Evolutionary conservation across 1,140 invertebrate genomes (phyloP), one percentile per base, ranked within the genome.

Genomic region (Dicyema japonicum): DNA sequence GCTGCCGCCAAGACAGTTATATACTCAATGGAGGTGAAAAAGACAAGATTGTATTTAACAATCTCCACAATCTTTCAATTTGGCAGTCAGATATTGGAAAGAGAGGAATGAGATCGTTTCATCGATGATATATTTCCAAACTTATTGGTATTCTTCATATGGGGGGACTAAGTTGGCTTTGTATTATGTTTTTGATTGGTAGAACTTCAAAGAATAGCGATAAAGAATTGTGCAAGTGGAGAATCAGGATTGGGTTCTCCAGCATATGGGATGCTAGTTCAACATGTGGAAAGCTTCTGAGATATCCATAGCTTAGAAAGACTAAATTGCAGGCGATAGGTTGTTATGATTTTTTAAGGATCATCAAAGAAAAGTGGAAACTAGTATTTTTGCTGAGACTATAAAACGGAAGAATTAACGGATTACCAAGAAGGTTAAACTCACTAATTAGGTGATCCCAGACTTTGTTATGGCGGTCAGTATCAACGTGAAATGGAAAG

Each of bases 81-180:
- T 34, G 70, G 69, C 1, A 58, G 54, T 24, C 78, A 85, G 44
- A 80, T 97, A 38, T 75, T 72, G 40, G 54, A 45, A 25, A 53
- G 62, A 29, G 80, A 85, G 47, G 88, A 12, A 39, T 67, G 9
- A 58, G 54, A 33, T 67, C 64, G 37, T 94, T 94, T 56, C 94
- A 88, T 47, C 33, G 45, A 26, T 56, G 58, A 3, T 60, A 57
- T 56, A 56, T 92, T 50, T 82, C 85, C 34, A 97, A 97, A 60
- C 64, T 94, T 17, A 51, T 94, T 26, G 88, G 88, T 18, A 97
- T 97, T 40, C 65, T 94, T 44, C 85, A 3, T 94, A 97, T 47
- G 85, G 85, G 16, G 88, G 88, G 34, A 92, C 94, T 33, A 88
- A 97, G 59, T 57, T 97, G 37, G 74, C 78, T 21, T 66, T 94